Conservation (phyloP, 2,797 vertebrate species). For the Pipistrellus pipistrellus region DNA sequence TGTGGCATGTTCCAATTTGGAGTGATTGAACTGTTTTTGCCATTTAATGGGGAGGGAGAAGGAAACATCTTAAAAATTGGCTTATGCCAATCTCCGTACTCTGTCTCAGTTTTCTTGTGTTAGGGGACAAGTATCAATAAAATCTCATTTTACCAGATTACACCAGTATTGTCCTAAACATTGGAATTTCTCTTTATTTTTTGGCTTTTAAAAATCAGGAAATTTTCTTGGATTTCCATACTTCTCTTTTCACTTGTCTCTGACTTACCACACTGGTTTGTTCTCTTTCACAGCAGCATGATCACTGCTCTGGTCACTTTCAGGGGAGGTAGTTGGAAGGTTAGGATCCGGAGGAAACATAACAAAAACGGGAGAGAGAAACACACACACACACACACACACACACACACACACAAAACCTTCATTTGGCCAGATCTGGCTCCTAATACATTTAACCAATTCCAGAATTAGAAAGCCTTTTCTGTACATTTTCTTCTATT, state of each 20-base stretch:
- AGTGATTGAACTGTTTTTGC: conserved; percentile 30
- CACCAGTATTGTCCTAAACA: not conserved
- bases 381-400: not conserved
- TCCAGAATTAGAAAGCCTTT: conserved; percentile 70
- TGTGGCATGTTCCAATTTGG: not conserved
- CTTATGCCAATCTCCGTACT: not conserved
- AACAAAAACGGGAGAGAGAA: not conserved
- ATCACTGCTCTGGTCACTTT: not conserved
- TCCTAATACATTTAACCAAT: conserved; percentile 64
- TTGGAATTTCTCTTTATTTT: conserved; percentile 5
- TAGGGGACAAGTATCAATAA: not conserved
- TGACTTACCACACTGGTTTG: not conserved
- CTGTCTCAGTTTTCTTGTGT: not conserved
- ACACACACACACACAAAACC: not conserved
- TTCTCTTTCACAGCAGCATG: not conserved
- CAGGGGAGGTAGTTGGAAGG: conserved; percentile 21
- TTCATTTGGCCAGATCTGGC: conserved; percentile 68
- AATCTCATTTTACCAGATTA: conserved; percentile 38
- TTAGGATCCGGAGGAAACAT: not conserved
- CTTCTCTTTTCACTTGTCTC: conserved; percentile 27
- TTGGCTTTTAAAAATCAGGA: conserved; percentile 42
- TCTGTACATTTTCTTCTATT: conserved; percentile 77
- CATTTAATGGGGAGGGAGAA: not conserved
- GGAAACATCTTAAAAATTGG: not conserved
- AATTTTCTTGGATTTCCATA: not conserved